Evolutionary conservation across 2,113 vertebrate species (phyloP), one percentile per base, ranked within the genome.

Genomic region (Myotis lucifugus): DNA sequence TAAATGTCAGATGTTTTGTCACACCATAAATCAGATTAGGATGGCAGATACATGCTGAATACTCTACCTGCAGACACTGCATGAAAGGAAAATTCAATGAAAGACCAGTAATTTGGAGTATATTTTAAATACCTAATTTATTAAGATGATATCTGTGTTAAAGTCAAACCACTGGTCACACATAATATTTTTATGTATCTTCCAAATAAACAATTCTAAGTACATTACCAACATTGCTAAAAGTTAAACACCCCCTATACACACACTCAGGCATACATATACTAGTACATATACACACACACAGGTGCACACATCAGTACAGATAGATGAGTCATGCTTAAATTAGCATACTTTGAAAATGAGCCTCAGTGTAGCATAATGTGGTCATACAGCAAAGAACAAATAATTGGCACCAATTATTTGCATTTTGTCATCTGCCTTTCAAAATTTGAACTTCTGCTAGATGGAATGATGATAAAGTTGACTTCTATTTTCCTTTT

Each of bases 361-460:
- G 8, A 74, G 25, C 6, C 46, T 77, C 8, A 3, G 0, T 2
- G 56, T 29, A 46, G 3, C 40, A 0, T 2, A 10, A 19, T 27
- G 13, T 1, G 25, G 37, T 40, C 56, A 48, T 10, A 50, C 6
- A 32, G 37, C 1, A 0, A 21, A 13, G 6, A 21, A 34, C 13
- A 56, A 21, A 48, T 3, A 13, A 37, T 0, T 5, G 90, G 6
- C n/a, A 7, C n/a, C 4, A 17, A 34, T 93, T 32, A 82, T 90
- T 79, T 34, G 48, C 64, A 37, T 96, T 95, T 96, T 95, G 66
- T 82, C 93, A 21, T 69, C 86, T 97, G 87, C 82, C 56, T 93
- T 91, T 73, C 42, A 88, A 70, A 94, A 42, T 66, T 81, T 69
- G 91, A 89, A 64, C 66, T 90, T 88, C 73, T 17, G 32, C 56